phyloP scores from a whole-genome alignment of 2,888 invertebrate genomes.

The Tupiocoris notatus region DNA sequence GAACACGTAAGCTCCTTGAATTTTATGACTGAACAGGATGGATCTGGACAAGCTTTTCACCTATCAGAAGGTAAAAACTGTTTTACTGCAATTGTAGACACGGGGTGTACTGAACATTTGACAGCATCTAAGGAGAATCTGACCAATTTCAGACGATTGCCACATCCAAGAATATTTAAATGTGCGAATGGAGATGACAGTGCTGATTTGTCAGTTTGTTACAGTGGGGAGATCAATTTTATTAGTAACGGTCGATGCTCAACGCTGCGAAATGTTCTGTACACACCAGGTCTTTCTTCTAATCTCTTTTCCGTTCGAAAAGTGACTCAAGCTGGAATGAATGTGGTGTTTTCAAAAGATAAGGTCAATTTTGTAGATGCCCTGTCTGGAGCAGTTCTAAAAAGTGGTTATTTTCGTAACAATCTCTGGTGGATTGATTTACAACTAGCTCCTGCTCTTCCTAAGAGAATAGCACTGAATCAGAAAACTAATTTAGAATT shows the following conservation, averaged over 20 bases:
- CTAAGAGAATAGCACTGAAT: too few species aligned
- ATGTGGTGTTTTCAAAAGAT: too few species aligned
- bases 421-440: slow-evolving; percentile 5
- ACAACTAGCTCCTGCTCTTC: too few species aligned
- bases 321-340: too few species aligned
- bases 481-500: neutral
- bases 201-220: neutral
- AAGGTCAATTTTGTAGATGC: too few species aligned
- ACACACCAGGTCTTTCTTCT: neutral
- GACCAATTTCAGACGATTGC: neutral
- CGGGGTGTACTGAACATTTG: neutral
- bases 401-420: neutral
- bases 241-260: neutral
- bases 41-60: neutral
- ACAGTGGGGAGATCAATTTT: neutral
- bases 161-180: neutral
- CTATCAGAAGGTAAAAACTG: neutral
- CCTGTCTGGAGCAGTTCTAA: neutral
- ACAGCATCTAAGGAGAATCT: neutral
- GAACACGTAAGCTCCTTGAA: neutral
- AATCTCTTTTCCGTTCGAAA: too few species aligned
- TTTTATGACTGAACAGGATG: neutral
- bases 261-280: neutral
- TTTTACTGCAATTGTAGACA: too few species aligned
- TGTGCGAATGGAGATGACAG: neutral